Base-by-base conservation (phyloP, 1,140 invertebrate species). In the Solenopsis fugax region DNA sequence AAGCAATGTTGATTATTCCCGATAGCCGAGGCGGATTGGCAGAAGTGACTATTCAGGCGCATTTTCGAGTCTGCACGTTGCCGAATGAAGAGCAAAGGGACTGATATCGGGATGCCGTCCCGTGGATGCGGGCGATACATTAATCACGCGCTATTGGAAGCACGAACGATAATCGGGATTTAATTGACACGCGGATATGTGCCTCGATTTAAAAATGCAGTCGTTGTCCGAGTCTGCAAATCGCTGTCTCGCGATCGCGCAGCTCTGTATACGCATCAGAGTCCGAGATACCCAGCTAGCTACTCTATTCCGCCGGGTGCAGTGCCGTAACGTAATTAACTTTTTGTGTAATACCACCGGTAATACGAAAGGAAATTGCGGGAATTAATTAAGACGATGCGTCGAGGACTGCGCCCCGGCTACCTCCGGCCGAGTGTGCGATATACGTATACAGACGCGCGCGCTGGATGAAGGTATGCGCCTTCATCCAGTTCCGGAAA, bases 131-230 rank as follows among this genome's bases (percentile, higher is more conserved):
- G 80, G 80, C 54, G 69, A 84, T 84, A 84, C 54, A 84, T 84
- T 73, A 84, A 84, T 84, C 56, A 84, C 54, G 69, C 80, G 24
- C 54, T 13, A 75, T 84, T 60, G 80, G 78, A 56, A 72, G 54
- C 24, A 4, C 69, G 80, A 18, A 12, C 29, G 54, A 60, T 84
- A 84, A 84, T 84, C 69, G 24, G 24, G 41, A 54, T 84, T 84
- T 84, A 84, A 84, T 84, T 84, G 80, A 84, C 80, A 75, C 24
- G 18, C 80, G 45, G 69, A 75, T 84, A 75, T 62, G 69, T 73
- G 65, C 37, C 29, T 48, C 29, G 50, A 80, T 29, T 56, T 48
- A 84, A 84, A 84, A 84, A 75, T 84, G 41, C 37, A 48, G 2
- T n/a, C 16, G n/a, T 41, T 13, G 67, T 34, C 52, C 52, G 18